A percentile compares a stretch with the other conserved stretches of the same genome.
Conservation (phyloP, 2,888 invertebrate genomes). For the Sarcophaga rosellei region DNA sequence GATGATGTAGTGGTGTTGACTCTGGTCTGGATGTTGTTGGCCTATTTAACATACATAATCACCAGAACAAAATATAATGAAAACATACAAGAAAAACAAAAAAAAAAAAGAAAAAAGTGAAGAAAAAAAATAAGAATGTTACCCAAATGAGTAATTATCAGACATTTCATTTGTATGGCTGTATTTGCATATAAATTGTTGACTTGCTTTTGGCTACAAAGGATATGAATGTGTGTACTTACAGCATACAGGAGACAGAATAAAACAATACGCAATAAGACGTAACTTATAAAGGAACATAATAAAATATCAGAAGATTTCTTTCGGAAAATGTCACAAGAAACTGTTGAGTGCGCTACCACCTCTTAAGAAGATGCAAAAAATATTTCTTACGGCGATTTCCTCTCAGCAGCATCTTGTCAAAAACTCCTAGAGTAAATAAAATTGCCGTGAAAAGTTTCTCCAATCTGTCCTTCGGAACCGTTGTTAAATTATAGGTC, state of each 20-base stretch:
- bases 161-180: constrained; percentile 38
- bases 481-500: too few relatives aligned
- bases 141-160: constrained; percentile 70
- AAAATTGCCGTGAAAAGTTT: too few relatives aligned
- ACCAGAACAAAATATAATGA: constrained; percentile 32
- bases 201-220: background rate
- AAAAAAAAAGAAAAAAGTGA: background rate
- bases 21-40: constrained; percentile 77
- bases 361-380: too few relatives aligned
- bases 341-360: background rate
- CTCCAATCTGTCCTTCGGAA: too few relatives aligned
- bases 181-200: constrained; percentile 4
- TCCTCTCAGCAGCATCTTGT: too few relatives aligned
- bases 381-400: too few relatives aligned
- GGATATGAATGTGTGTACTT: background rate
- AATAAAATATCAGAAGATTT: background rate
- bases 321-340: background rate
- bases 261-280: constrained; percentile 12
- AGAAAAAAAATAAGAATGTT: constrained; percentile 42
- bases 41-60: constrained; percentile 69
- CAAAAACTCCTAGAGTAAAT: too few relatives aligned
- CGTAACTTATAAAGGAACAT: background rate
- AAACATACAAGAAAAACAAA: background rate
- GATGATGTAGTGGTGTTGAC: constrained; percentile 57
- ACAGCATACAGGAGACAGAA: background rate